phyloP scores from a whole-genome alignment of 2,888 invertebrate species.

The Drosophila recens region DNA sequence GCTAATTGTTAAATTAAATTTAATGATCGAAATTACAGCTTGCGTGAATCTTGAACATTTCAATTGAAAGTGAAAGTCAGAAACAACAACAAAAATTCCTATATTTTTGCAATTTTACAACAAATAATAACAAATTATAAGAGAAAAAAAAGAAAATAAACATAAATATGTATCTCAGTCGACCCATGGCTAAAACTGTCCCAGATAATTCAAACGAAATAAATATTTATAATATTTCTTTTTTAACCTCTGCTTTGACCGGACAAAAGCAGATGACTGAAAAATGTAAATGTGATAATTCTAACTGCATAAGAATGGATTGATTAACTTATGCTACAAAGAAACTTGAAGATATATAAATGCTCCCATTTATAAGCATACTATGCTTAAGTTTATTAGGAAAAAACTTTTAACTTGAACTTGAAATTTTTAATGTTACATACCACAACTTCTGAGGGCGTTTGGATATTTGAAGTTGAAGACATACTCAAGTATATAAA shows the following conservation, averaged over 20 bases:
- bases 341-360: background rate
- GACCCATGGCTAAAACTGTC: conserved; percentile 10
- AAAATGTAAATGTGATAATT: background rate
- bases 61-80: conserved; percentile 57
- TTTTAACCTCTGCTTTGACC: conserved; percentile 14
- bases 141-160: background rate
- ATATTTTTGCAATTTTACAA: background rate
- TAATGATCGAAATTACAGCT: conserved; percentile 48
- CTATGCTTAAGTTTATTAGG: background rate
- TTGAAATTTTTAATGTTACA: conserved; percentile 21
- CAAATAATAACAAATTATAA: background rate
- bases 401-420: conserved; percentile 20
- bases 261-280: conserved; percentile 6
- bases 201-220: conserved; percentile 7
- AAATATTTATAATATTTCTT: background rate
- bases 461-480: background rate
- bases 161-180: background rate
- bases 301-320: conserved; percentile 6
- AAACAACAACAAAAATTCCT: conserved; percentile 1
- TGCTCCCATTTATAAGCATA: background rate
- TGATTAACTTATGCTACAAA: conserved; percentile 21
- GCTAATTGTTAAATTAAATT: conserved; percentile 54
- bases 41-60: conserved; percentile 33
- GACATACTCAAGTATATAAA: conserved; percentile 15
- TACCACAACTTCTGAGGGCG: background rate